Evolutionary conservation across 2,888 invertebrate species (phyloP).

Genomic region (Synanthedon andrenaeformis): DNA sequence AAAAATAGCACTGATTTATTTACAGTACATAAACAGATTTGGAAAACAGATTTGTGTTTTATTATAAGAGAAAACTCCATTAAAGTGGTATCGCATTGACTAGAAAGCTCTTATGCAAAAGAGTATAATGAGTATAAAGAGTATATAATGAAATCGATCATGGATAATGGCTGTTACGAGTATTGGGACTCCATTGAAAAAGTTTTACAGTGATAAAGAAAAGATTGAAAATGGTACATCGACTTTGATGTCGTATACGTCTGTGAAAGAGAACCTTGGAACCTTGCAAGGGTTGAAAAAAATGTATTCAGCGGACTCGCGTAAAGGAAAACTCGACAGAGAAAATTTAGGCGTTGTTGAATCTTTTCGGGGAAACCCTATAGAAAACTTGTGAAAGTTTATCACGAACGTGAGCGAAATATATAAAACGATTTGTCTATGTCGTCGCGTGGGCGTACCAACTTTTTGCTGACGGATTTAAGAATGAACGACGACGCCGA

Average conservation of each 20-base stretch:
- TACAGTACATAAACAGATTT: too few relatives aligned
- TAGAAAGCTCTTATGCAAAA: too few relatives aligned
- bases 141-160: neutral
- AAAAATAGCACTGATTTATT: too few relatives aligned
- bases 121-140: too few relatives aligned
- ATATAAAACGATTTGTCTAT: constrained; percentile 16
- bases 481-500: neutral
- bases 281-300: neutral
- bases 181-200: neutral
- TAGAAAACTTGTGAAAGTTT: constrained; percentile 7
- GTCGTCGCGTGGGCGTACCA: constrained; percentile 9
- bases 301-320: neutral
- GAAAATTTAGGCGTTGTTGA: neutral
- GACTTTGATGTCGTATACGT: neutral
- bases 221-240: neutral
- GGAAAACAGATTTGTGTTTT: too few relatives aligned
- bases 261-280: neutral
- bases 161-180: neutral
- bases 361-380: constrained; percentile 3
- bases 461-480: constrained; percentile 13
- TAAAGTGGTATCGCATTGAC: too few relatives aligned
- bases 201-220: neutral
- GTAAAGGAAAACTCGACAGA: neutral
- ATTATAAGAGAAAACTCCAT: too few relatives aligned
- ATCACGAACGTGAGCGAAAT: constrained; percentile 8